phyloP scores from a whole-genome alignment of 2,113 vertebrate genomes.

The Notechis scutatus region DNA sequence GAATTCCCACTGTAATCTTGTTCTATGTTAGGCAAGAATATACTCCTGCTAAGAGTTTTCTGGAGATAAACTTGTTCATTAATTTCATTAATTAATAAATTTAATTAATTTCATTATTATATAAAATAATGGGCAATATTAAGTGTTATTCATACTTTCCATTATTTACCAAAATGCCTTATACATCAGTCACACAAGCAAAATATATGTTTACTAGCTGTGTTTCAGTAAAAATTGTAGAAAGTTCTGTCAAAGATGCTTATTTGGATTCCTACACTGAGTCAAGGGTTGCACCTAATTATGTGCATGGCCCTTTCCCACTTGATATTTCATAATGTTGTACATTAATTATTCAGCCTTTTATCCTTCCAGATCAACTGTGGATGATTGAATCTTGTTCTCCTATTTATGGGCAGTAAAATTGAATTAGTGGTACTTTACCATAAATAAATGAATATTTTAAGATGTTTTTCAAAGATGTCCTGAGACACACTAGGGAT shows the following conservation, averaged over 20 bases:
- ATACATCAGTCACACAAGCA: neutral
- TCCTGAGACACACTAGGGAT: slow-evolving; percentile 16
- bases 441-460: neutral
- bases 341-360: neutral
- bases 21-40: neutral
- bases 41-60: neutral
- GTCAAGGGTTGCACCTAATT: neutral
- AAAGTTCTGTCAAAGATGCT: neutral
- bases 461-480: neutral
- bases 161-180: neutral
- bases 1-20: neutral
- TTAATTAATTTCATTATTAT: neutral
- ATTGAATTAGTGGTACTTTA: neutral
- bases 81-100: neutral
- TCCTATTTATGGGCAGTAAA: neutral
- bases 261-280: neutral
- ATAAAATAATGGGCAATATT: neutral
- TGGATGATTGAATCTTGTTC: neutral
- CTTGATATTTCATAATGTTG: neutral
- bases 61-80: neutral
- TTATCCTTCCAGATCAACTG: neutral
- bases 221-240: neutral
- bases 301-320: neutral
- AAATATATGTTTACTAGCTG: neutral
- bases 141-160: neutral